Evolutionary conservation across 2,113 vertebrate genomes (phyloP).

Genomic region (western clawed frog (Xenopus tropicalis)): UCB_Xtro_10.0 CM004446.2:7144001-7144500

Average conservation of each 20-base stretch:
- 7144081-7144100: too few species aligned
- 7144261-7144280: constrained; percentile 90
- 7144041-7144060: background rate
- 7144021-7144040: constrained; percentile 15
- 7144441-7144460: constrained; percentile 59
- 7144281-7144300: constrained; percentile 98
- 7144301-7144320: constrained; percentile 97
- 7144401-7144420: constrained; percentile 90
- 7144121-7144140: too few species aligned
- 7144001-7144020: constrained; percentile 37
- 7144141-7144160: too few species aligned
- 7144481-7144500: too few species aligned
- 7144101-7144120: too few species aligned
- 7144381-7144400: constrained; percentile 88
- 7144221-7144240: constrained; percentile 73
- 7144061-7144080: background rate
- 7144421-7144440: constrained; percentile 45
- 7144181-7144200: constrained; percentile 96
- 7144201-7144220: constrained; percentile 98
- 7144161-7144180: constrained; percentile 26
- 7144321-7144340: constrained; percentile 92
- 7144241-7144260: constrained; percentile 92
- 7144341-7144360: constrained; percentile 88
- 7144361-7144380: constrained; percentile 79
- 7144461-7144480: background rate